A percentile compares a stretch with the other conserved stretches of the same genome.
Evolutionary conservation across 2,797 vertebrate genomes (phyloP).

Genomic region (Halcyon smyrnensis): DNA sequence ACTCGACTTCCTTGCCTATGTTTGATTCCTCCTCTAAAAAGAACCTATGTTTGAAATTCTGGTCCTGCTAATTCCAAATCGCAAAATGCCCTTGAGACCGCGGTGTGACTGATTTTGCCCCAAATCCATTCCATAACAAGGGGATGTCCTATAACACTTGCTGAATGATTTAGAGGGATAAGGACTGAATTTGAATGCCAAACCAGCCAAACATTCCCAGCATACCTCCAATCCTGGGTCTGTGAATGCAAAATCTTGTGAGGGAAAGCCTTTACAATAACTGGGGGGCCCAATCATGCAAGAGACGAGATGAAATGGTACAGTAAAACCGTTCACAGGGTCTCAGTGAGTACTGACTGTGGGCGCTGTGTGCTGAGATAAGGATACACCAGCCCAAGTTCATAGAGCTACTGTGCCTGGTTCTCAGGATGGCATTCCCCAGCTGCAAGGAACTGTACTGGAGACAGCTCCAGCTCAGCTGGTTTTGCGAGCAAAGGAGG

Average conservation of each 20-base stretch:
- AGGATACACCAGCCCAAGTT: not conserved
- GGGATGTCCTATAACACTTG: not conserved
- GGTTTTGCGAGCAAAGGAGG: not conserved
- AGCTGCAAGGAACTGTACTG: not conserved
- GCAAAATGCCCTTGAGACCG: not conserved
- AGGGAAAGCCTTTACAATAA: not conserved
- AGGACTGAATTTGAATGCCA: not conserved
- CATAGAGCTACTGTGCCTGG: not conserved
- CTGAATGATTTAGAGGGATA: not conserved
- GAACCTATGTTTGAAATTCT: not conserved
- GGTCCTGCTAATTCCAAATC: not conserved
- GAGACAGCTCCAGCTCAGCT: not conserved
- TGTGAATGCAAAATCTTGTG: not conserved
- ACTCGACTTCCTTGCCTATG: not conserved
- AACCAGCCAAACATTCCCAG: not conserved
- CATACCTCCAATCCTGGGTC: not conserved
- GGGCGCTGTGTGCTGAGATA: not conserved
- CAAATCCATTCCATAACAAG: not conserved
- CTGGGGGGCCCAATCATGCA: not conserved
- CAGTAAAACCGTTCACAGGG: not conserved
- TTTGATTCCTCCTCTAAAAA: not conserved
- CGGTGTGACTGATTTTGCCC: not conserved
- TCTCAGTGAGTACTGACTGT: not conserved
- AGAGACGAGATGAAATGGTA: fast-evolving
- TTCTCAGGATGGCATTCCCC: not conserved